Base-by-base conservation (phyloP, 2,113 vertebrate genomes). In the Dasyprocta punctata region DNA sequence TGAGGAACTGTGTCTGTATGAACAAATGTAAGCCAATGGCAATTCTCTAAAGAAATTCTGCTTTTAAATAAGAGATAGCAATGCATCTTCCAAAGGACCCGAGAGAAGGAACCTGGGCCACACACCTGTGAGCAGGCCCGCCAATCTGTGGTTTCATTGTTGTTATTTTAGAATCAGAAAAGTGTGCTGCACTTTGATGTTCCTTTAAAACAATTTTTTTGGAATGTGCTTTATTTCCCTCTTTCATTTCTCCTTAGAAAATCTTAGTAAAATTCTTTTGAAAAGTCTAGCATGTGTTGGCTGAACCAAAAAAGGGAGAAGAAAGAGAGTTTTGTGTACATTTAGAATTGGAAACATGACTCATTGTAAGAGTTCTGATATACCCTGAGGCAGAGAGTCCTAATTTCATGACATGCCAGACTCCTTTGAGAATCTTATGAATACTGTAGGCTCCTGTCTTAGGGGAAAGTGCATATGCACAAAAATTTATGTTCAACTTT, bases 221-320 rank as follows among this genome's bases (percentile, higher is more conserved):
- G 4, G 24, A 44, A n/a, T 83, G 58, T 61, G 58, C 49, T 94
- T 94, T 83, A 65, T 95, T 94, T 91, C 60, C 11, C 60, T 95
- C 88, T 94, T 22, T 77, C 86, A 88, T 94, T 96, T 95, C 90
- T 94, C 58, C 44, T 67, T 83, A 63, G 86, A 52, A 90, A 81
- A 73, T 83, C 47, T 61, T 67, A 47, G 84, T 49, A 54, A 95
- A 86, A 87, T 92, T 95, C 80, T 84, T 96, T 95, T 89, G 86
- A 80, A 91, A 89, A 67, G 9, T 38, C 19, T 47, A 90, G 20
- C 54, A 11, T 54, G 38, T 67, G 54, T 90, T 36, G 16, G 84
- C 67, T 92, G 65, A 96, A 81, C 36, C 83, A 49, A 93, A 83
- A 94, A 80, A 63, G 33, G n/a, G 61, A 56, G 83, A 93, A 95